phyloP scores from a whole-genome alignment of 2,113 vertebrate genomes.

The Onychorhynchus coronatus region DNA sequence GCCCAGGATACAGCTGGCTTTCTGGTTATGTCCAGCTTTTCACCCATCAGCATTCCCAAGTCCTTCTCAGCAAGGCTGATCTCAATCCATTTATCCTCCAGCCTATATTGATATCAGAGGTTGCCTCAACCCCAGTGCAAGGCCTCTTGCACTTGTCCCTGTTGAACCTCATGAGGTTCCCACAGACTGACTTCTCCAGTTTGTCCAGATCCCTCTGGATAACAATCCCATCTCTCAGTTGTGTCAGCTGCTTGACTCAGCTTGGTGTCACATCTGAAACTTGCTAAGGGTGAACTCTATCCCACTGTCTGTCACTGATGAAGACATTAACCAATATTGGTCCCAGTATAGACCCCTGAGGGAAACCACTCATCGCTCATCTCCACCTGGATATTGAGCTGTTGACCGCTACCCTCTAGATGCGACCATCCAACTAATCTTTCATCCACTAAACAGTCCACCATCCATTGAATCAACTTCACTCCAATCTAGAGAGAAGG shows the following conservation, averaged over 20 bases:
- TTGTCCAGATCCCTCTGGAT: neutral
- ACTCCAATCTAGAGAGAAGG: neutral
- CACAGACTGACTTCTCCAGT: neutral
- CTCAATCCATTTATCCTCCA: neutral
- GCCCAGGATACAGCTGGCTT: neutral
- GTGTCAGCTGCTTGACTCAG: neutral
- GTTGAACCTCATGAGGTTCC: neutral
- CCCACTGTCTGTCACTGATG: neutral
- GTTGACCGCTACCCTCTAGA: neutral
- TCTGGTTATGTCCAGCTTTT: neutral
- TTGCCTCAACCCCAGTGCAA: neutral
- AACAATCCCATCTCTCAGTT: neutral
- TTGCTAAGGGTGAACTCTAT: neutral
- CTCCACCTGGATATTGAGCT: neutral
- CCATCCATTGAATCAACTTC: neutral
- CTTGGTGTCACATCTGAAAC: neutral
- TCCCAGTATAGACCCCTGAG: neutral
- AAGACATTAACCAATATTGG: neutral
- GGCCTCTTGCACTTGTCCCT: neutral
- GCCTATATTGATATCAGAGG: too few relatives aligned
- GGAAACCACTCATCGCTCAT: neutral
- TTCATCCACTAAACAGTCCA: neutral
- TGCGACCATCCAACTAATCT: neutral
- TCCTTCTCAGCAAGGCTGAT: neutral
- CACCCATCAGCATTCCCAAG: fast-evolving